A percentile compares a stretch with the other conserved stretches of the same genome.
Conservation (phyloP, 2,797 vertebrate genomes). For the Capromys pilorides region DNA sequence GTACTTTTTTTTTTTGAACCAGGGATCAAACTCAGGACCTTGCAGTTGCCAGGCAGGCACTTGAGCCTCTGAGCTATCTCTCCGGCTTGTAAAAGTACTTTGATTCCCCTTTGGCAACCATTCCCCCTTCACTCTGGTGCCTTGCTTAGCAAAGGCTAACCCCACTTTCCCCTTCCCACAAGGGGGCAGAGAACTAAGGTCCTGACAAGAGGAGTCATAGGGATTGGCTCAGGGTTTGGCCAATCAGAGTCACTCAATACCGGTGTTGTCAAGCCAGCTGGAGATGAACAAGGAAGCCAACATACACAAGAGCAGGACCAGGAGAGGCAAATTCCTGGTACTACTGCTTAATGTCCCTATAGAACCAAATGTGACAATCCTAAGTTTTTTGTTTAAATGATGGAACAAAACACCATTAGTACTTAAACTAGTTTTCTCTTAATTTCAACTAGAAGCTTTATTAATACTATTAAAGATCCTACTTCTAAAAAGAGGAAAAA, state of each 20-base stretch:
- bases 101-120: not conserved
- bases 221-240: not conserved
- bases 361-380: not conserved
- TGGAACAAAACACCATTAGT: conserved; percentile 1
- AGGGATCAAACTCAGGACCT: too few species aligned
- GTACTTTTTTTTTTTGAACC: too few species aligned
- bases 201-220: not conserved
- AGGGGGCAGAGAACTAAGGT: not conserved
- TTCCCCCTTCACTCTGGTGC: not conserved
- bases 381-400: conserved; percentile 51
- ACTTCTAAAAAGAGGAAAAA: conserved; percentile 3
- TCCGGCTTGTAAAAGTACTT: not conserved
- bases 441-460: conserved; percentile 20
- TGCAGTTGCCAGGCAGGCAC: too few species aligned
- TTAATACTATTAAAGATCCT: not conserved
- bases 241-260: conserved; percentile 33
- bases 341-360: not conserved
- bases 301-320: not conserved
- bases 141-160: not conserved
- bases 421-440: conserved; percentile 22
- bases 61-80: too few species aligned
- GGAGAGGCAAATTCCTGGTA: not conserved
- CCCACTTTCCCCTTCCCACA: not conserved
- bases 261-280: not conserved
- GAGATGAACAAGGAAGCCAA: not conserved